Conservation (phyloP, 2,888 invertebrate genomes). For the Eupithecia tripunctaria region DNA sequence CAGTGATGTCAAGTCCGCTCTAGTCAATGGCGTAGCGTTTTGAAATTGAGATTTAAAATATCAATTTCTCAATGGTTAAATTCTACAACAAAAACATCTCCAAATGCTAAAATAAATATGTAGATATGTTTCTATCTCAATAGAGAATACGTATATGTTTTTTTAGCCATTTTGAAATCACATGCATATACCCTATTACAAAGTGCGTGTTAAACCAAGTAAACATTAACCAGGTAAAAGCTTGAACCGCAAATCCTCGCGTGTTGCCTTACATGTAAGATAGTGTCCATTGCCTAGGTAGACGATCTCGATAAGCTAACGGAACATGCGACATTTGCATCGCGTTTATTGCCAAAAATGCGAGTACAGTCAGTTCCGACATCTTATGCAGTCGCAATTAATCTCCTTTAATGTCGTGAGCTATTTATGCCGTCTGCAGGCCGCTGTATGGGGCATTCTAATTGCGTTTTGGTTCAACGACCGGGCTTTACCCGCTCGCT, state of each 20-base stretch:
- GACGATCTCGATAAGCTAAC: slow-evolving; percentile 44
- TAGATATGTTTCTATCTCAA: too few species aligned
- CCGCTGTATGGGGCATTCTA: slow-evolving; percentile 81
- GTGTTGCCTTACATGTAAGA: slow-evolving; percentile 32
- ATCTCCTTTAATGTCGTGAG: slow-evolving; percentile 71
- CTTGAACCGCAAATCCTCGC: slow-evolving; percentile 16
- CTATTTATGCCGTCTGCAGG: slow-evolving; percentile 78
- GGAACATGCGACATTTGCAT: slow-evolving; percentile 46
- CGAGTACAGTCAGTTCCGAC: slow-evolving; percentile 48
- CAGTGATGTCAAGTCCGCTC: too few species aligned
- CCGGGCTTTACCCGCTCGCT: slow-evolving; percentile 60
- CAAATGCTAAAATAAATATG: too few species aligned
- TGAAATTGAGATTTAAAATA: too few species aligned
- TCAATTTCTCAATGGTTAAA: too few species aligned
- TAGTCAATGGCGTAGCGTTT: too few species aligned
- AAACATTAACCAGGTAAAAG: background rate
- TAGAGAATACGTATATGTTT: too few species aligned
- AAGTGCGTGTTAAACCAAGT: slow-evolving; percentile 7
- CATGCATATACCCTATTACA: too few species aligned
- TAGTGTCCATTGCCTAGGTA: slow-evolving; percentile 37
- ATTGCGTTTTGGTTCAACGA: slow-evolving; percentile 80
- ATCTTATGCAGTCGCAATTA: slow-evolving; percentile 68
- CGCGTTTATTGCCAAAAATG: slow-evolving; percentile 52
- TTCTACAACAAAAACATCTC: too few species aligned
- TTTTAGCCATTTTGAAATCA: too few species aligned